These are phyloP conservation scores for Pecten maximus DNA, from an alignment of 2,888 invertebrate genomes.

Conservation along the genomic window DNA sequence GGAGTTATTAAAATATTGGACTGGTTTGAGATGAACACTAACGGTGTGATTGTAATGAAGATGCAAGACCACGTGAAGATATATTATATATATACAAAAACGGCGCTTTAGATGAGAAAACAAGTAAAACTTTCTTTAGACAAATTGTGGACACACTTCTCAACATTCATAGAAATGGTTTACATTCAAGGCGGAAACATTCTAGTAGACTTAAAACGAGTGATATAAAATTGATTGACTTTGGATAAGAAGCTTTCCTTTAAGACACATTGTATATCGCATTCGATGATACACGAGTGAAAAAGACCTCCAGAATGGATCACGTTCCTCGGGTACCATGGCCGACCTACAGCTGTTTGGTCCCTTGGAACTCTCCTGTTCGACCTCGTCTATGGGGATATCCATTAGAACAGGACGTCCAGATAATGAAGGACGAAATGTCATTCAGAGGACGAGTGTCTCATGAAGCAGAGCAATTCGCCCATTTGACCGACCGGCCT, in stretches of 20 bases:
- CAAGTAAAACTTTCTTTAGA: constrained; percentile 85
- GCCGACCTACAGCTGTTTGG: constrained; percentile 86
- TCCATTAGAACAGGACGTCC: constrained; percentile 86
- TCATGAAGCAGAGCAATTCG: constrained; percentile 83
- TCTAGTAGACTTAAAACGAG: constrained; percentile 85
- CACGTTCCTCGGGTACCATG: constrained; percentile 84
- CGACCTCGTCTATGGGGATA: constrained; percentile 87
- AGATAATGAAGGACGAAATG: constrained; percentile 83
- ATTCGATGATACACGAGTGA: constrained; percentile 86
- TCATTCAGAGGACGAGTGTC: constrained; percentile 76
- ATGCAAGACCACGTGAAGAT: constrained; percentile 85
- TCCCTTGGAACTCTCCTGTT: constrained; percentile 86
- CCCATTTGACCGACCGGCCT: constrained; percentile 83
- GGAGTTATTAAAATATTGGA: constrained; percentile 85
- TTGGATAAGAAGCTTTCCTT: constrained; percentile 86
- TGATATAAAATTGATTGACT: constrained; percentile 85
- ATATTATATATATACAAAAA: constrained; percentile 86
- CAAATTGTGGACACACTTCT: constrained; percentile 85
- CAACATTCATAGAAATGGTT: constrained; percentile 84
- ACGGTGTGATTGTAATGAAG: constrained; percentile 86
- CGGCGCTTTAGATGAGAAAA: constrained; percentile 84
- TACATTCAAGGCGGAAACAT: constrained; percentile 87
- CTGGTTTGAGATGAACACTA: constrained; percentile 84
- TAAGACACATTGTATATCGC: constrained; percentile 85
- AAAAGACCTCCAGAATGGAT: constrained; percentile 86